These are phyloP conservation scores for Manis crassicaudata DNA, from an alignment of 2,797 vertebrate species.

Conservation along the genomic window DNA sequence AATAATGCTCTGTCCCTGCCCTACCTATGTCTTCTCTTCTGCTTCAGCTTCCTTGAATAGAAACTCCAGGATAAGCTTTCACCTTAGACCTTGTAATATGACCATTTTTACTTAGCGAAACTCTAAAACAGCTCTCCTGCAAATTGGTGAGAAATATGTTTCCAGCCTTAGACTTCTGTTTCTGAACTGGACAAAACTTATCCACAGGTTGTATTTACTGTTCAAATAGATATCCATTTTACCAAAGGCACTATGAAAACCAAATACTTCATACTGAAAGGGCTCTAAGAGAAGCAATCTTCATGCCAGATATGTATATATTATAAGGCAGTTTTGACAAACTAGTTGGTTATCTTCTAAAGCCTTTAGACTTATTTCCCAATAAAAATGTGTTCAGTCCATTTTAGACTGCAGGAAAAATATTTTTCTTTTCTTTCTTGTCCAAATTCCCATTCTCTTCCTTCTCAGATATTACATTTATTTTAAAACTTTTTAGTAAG, in stretches of 20 bases:
- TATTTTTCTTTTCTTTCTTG: not conserved
- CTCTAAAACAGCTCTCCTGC: not conserved
- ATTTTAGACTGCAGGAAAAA: not conserved
- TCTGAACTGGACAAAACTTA: constrained; percentile 16
- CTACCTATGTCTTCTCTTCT: not conserved
- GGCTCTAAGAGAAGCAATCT: not conserved
- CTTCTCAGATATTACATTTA: not conserved
- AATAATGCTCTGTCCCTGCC: not conserved
- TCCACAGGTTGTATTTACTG: not conserved
- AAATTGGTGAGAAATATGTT: not conserved
- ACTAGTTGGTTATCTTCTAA: not conserved
- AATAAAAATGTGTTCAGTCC: not conserved
- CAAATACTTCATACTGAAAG: constrained; percentile 26
- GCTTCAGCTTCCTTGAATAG: not conserved
- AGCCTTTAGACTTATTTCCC: not conserved
- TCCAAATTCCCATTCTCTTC: not conserved
- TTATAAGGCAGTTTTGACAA: not conserved
- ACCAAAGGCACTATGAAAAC: not conserved
- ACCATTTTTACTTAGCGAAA: not conserved
- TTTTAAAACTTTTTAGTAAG: not conserved
- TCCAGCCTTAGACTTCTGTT: not conserved
- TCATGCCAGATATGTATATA: not conserved
- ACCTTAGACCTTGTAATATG: not conserved
- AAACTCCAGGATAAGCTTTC: not conserved
- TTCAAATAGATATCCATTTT: not conserved